Base-by-base conservation (phyloP, 2,113 vertebrate species). In the Thalassarche chlororhynchos region DNA sequence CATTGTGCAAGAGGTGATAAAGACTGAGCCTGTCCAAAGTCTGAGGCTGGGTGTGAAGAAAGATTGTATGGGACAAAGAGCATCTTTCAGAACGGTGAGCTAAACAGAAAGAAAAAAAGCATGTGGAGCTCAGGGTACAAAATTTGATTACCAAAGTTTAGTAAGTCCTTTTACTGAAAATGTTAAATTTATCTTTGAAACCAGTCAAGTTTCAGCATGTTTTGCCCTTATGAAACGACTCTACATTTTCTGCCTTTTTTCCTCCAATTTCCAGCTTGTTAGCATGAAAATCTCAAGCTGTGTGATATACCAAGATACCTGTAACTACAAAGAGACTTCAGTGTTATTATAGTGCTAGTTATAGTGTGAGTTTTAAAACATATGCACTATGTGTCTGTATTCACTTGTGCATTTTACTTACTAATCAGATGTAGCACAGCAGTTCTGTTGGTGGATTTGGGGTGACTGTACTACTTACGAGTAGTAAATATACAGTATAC, bases 181-280 rank as follows among this genome's bases (percentile, higher is more conserved):
- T 66, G 24, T 92, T 57, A 72, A 68, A 86, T 79, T 82, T 94
- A 25, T 81, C 78, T 94, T 86, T 80, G 62, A 86, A 92, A 92
- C 40, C n/a, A 32, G 7, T 66, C 69, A 96, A 76, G 20, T 95
- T 92, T 77, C 78, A 62, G 25, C 13, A 29, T 25, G 29, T 72
- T 81, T 68, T 90, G 62, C 55, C 32, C 5, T 58, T 88, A 49
- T 49, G 49, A 92, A 90, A 77, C 36, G 3, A 49, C 47, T 58
- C 46, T 79, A 62, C 6, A 29, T 85, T 81, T 93, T 75, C 36
- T 94, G 31, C 55, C 47, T 46, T 79, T 65, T 88, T 51, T 29
- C 15, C 12, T 96, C 68, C 21, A 38, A 5, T 85, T 95, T 93
- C 31, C 24, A 85, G 5, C 42, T 83, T 58, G 21, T 82, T 76